These are phyloP conservation scores for Cepaea hortensis DNA, from an alignment of 2,888 invertebrate genomes.

Conservation along the genomic window DNA sequence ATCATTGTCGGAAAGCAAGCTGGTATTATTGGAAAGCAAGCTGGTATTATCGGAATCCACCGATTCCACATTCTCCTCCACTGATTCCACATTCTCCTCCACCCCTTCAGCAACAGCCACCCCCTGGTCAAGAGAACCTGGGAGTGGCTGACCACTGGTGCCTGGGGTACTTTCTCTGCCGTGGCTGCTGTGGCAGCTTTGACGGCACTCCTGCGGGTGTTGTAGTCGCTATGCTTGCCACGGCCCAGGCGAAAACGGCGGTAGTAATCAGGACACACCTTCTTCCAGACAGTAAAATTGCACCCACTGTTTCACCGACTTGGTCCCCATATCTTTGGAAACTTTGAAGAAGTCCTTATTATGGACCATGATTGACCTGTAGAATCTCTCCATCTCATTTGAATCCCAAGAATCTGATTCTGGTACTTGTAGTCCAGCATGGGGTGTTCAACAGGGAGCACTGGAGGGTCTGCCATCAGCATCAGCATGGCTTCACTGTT, in stretches of 20 bases:
- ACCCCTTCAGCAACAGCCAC: neutral
- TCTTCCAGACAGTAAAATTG: constrained; percentile 99
- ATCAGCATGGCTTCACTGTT: constrained; percentile 88
- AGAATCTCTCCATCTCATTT: constrained; percentile 91
- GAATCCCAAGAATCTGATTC: constrained; percentile 87
- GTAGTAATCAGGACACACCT: constrained; percentile 93
- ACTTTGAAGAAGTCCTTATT: constrained; percentile 96
- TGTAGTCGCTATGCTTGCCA: constrained; percentile 47
- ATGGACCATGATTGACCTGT: constrained; percentile 89
- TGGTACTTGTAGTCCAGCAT: constrained; percentile 78
- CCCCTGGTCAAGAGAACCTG: neutral
- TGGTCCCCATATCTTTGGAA: constrained; percentile 90
- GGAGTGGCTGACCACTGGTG: neutral
- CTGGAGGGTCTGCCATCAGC: constrained; percentile 86
- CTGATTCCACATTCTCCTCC: neutral
- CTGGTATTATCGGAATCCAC: neutral
- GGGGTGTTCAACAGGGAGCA: constrained; percentile 81
- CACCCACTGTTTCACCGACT: constrained; percentile 91
- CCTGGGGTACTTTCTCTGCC: constrained; percentile 21
- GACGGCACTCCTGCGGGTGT: constrained; percentile 34
- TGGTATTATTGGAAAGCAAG: constrained; percentile 1
- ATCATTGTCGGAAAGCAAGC: constrained; percentile 34
- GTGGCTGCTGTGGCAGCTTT: constrained; percentile 12
- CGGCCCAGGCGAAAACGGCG: constrained; percentile 85
- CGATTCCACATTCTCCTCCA: neutral